Evolutionary conservation across 2,113 vertebrate genomes (phyloP), one percentile per base, ranked within the genome.

Genomic region (Carassius auratus): DNA sequence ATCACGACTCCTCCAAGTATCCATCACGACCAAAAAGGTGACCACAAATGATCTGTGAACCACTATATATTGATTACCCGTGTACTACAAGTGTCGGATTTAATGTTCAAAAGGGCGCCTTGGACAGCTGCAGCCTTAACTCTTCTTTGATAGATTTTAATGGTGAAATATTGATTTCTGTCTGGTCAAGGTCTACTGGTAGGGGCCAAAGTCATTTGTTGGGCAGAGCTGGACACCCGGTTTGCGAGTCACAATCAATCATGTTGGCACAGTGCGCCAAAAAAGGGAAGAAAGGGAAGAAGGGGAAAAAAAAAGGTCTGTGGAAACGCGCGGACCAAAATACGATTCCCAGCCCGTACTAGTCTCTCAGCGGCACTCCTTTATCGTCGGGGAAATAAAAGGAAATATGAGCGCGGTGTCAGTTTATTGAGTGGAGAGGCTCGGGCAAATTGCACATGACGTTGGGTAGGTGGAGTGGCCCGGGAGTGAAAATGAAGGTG

Each of bases 161-260:
- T 98, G 96, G 97, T 98, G 97, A 98, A 98, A 97, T 99, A 99
- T 99, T 97, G 98, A 99, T 99, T 98, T 97, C 95, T 96, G 95
- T 97, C 96, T 96, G 95, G 96, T 97, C 97, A 99, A 98, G 98
- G 97, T 97, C 97, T 98, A 96, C 96, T 94, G 95, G 95, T 95
- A 95, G 95, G 96, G 96, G 96, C 96, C 96, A 96, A 96, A 97
- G 96, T 97, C 97, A 98, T 98, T 98, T 98, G 96, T 98, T 97
- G 97, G 96, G 94, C 95, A 97, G 96, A 96, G 94, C 97, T 87
- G 98, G 97, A 98, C 96, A 96, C 95, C 93, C 94, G 92, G 95
- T 91, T 92, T 92, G 94, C 94, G 91, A 90, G 88, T 95, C 89
- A 92, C 96, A 95, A 97, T 99, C 97, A 97, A 97, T 99, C 97